Base-by-base conservation (phyloP, 2,797 vertebrate genomes). In the Tauraco hartlaubi region DNA sequence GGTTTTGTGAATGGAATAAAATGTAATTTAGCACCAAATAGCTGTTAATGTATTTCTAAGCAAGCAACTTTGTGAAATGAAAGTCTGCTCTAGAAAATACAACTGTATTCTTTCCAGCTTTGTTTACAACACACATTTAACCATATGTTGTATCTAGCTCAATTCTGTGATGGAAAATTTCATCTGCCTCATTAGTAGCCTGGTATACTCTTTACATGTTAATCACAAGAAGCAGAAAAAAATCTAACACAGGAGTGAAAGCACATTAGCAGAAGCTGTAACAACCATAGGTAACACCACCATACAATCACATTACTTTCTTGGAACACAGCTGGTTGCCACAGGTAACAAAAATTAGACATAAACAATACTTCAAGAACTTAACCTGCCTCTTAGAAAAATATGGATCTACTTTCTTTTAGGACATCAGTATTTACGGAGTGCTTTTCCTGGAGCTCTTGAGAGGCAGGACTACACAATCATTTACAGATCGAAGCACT, bases 211-310 rank as follows among this genome's bases (percentile, higher is more conserved):
- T 76, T 76, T 35, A 67, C 33, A 69, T 8, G 4, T 46, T 37
- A 63, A 78, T 59, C 12, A 76, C 5, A 23, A 82, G 33, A 85
- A 96, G 37, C 56, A 90, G 46, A 31, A 76, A 83, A 64, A 74
- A 58, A 22, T 56, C 74, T 82, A 71, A 90, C 51, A 89, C 0
- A 3, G 52, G 64, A 91, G 59, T 28, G 82, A 89, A 87, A 91
- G 59, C 93, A 96, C 95, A 89, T 61, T 41, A 79, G 88, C 71
- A 92, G 71, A 81, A 96, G 80, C 63, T 76, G 39, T 52, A 84
- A 90, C 76, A 86, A 72, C 51, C 85, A 92, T 48, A 86, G 73
- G 73, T 75, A 94, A 93, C 88, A 63, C 67, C 68, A 94, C 63
- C 87, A 84, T 69, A 90, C 9, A 18, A 88, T 31, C 62, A 91